phyloP scores from a whole-genome alignment of 2,797 vertebrate species.

The Hippocampus kuda region DNA sequence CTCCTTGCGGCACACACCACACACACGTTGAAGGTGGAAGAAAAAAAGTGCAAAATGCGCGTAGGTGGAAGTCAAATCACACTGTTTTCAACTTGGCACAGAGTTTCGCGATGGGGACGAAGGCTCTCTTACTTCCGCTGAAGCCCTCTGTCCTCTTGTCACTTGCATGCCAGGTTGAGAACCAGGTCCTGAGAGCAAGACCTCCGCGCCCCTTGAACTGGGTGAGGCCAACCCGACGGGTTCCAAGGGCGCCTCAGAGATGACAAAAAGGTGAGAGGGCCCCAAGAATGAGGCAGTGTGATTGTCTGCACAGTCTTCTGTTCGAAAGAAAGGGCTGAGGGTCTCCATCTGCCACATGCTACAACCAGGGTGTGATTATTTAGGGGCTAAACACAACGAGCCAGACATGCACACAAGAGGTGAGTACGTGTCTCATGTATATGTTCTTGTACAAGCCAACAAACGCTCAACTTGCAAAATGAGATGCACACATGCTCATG shows the following conservation, averaged over 20 bases:
- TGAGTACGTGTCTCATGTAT: constrained; percentile 49
- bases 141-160: constrained; percentile 56
- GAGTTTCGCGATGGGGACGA: constrained; percentile 28
- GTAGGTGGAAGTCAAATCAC: constrained; percentile 38
- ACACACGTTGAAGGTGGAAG: constrained; percentile 51
- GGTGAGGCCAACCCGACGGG: constrained; percentile 42
- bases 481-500: constrained; percentile 17
- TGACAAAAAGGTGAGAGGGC: constrained; percentile 47
- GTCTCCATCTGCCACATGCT: constrained; percentile 65
- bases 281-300: constrained; percentile 29
- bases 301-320: constrained; percentile 46
- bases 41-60: constrained; percentile 37
- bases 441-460: constrained; percentile 42
- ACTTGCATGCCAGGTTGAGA: constrained; percentile 56
- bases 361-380: constrained; percentile 57
- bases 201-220: constrained; percentile 28
- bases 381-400: constrained; percentile 49
- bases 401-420: constrained; percentile 37
- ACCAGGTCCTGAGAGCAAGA: constrained; percentile 45
- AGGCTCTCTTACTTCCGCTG: constrained; percentile 39
- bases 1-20: constrained; percentile 60
- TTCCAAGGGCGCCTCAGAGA: constrained; percentile 18
- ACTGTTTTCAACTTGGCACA: background rate
- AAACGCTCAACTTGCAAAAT: constrained; percentile 26
- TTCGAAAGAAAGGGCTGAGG: constrained; percentile 42